Conservation (phyloP, 2,113 vertebrate genomes). For the Podiceps cristatus region DNA sequence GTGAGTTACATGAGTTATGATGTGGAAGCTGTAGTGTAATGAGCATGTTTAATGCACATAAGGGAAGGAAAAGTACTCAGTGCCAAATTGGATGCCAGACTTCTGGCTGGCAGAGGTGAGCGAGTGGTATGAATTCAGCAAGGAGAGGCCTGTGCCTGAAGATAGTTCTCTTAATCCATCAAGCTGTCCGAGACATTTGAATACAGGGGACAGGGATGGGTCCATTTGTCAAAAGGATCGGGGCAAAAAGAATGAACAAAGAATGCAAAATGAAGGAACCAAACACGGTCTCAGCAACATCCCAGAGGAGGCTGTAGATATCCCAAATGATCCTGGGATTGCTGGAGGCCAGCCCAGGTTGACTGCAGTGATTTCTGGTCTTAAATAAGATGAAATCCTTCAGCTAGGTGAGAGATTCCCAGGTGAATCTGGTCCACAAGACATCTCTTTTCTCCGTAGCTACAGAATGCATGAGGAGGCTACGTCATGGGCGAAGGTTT, state of each 20-base stretch:
- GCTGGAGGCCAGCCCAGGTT: background rate
- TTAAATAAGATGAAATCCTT: background rate
- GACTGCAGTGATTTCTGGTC: background rate
- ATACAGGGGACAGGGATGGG: background rate
- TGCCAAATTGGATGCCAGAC: background rate
- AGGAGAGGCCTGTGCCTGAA: background rate
- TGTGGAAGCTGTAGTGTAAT: background rate
- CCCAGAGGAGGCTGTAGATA: background rate
- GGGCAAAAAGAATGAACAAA: background rate
- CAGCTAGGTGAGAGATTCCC: background rate
- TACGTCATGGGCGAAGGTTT: background rate
- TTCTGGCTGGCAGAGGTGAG: background rate
- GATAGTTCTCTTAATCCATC: background rate
- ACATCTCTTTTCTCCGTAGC: background rate
- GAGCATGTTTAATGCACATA: background rate
- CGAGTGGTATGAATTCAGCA: background rate
- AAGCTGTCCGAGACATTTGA: background rate
- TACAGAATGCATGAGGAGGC: background rate
- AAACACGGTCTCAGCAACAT: background rate
- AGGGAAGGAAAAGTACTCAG: background rate
- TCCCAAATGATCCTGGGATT: background rate
- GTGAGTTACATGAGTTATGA: slow-evolving; percentile 6
- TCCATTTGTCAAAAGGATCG: background rate
- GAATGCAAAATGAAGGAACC: background rate
- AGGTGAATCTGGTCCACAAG: background rate